Percentiles rank a stretch among this genome's conserved stretches.
phyloP scores from a whole-genome alignment of 2,797 vertebrate genomes.

The Calcarius lapponicus region DNA sequence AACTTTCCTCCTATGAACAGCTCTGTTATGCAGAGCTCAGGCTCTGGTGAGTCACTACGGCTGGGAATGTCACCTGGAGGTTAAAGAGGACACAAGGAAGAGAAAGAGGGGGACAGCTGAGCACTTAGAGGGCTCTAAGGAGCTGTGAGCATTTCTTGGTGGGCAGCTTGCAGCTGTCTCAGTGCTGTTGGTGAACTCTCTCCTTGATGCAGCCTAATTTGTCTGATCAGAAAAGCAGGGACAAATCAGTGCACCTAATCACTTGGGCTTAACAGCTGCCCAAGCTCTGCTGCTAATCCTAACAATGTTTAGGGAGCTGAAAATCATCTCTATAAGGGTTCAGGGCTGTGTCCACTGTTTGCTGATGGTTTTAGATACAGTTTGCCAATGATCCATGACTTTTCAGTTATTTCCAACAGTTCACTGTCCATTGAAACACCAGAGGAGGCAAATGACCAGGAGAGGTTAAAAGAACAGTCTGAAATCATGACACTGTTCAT shows the following conservation, averaged over 20 bases:
- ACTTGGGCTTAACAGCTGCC: background rate
- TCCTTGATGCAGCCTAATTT: background rate
- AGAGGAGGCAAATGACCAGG: background rate
- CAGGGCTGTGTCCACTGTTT: background rate
- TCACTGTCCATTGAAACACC: background rate
- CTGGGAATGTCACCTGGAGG: background rate
- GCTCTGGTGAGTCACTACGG: background rate
- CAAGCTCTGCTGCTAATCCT: background rate
- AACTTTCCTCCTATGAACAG: background rate
- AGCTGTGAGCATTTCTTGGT: background rate
- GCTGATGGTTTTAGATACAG: background rate
- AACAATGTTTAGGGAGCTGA: background rate
- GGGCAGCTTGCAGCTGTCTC: background rate
- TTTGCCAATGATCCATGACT: background rate
- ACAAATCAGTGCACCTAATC: background rate
- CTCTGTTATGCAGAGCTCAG: background rate
- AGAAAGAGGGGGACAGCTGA: background rate
- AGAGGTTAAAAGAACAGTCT: background rate
- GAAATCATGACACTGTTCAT: background rate
- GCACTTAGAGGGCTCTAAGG: background rate
- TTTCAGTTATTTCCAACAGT: background rate
- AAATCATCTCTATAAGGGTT: background rate
- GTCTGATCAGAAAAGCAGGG: background rate
- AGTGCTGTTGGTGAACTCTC: accelerated
- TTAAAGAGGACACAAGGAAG: background rate